These are phyloP conservation scores for Tapirus terrestris DNA, from an alignment of 2,113 vertebrate genomes.

Conservation along the genomic window DNA sequence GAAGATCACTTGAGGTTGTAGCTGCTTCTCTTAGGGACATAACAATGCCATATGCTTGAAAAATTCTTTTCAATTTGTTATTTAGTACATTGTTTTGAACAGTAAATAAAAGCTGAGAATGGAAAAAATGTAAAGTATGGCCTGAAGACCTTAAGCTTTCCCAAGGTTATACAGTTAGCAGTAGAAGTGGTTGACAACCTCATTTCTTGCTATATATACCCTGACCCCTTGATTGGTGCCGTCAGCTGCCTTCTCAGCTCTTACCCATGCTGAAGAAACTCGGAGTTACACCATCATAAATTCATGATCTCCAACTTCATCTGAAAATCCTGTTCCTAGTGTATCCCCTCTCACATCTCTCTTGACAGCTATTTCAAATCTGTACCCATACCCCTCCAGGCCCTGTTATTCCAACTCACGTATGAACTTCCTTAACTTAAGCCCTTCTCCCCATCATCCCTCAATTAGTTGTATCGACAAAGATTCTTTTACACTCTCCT, in stretches of 20 bases:
- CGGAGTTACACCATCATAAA: not conserved
- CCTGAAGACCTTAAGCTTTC: not conserved
- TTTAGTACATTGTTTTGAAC: not conserved
- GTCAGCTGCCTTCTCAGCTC: not conserved
- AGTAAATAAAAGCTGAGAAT: constrained; percentile 13
- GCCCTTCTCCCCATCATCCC: not conserved
- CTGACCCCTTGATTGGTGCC: not conserved
- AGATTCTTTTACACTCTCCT: not conserved
- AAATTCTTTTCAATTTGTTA: not conserved
- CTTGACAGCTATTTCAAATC: not conserved
- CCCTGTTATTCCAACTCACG: not conserved
- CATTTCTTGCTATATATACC: not conserved
- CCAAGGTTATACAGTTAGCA: not conserved
- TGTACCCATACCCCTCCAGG: not conserved
- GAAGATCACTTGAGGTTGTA: not conserved
- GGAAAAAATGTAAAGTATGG: not conserved
- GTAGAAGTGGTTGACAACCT: not conserved
- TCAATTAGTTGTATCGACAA: not conserved
- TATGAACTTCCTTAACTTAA: not conserved
- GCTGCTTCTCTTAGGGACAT: not conserved
- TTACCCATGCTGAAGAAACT: not conserved
- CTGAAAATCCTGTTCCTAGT: not conserved
- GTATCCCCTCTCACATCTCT: not conserved
- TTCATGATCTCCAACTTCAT: not conserved
- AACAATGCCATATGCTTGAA: not conserved